Evolutionary conservation across 2,113 vertebrate species (phyloP), one percentile per base, ranked within the genome.

Genomic region (Prolemur simus): DNA sequence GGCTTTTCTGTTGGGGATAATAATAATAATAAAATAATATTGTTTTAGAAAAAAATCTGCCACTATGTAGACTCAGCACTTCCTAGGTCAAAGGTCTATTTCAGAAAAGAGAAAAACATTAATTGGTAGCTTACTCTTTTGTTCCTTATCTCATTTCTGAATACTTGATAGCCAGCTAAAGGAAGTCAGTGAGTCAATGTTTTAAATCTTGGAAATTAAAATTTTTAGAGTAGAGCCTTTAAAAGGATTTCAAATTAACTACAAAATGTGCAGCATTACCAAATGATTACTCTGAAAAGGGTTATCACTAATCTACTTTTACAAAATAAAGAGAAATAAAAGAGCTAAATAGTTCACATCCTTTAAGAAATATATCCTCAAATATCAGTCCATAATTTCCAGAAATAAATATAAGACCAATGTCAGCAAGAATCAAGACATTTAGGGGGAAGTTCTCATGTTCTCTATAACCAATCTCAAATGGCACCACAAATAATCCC

Each of bases 21-120:
- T 92, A 96, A 94, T 58, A 81, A 66, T 74, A 73, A 84, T 66
- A 90, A 95, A 96, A 96, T 95, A 78, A 91, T 49, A 71, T 81
- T 93, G 73, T 86, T 96, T 96, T 93, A 94, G 54, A 83, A 63
- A 63, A 63, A 63, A 63, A 63, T 63, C 27, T 63, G 27, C 60
- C 25, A 63, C 32, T 87, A 25, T 68, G 87, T 74, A 68, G 77
- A 68, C 20, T 52, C 34, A 42, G 0, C 4, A 45, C 56, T 92
- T 29, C 27, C 13, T 82, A 54, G 37, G 60, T 87, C 84, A 83
- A 63, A 96, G 23, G 66, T 77, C 52, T 91, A 11, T 73, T 96
- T 60, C 73, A 49, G 32, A 32, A 84, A 96, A 90, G 63, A 93
- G 63, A 85, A 91, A 87, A 66, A 63, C 52, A 66, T 69, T 10